Conservation (phyloP, 2,113 vertebrate species). For the Hippocampus mohnikei region DNA sequence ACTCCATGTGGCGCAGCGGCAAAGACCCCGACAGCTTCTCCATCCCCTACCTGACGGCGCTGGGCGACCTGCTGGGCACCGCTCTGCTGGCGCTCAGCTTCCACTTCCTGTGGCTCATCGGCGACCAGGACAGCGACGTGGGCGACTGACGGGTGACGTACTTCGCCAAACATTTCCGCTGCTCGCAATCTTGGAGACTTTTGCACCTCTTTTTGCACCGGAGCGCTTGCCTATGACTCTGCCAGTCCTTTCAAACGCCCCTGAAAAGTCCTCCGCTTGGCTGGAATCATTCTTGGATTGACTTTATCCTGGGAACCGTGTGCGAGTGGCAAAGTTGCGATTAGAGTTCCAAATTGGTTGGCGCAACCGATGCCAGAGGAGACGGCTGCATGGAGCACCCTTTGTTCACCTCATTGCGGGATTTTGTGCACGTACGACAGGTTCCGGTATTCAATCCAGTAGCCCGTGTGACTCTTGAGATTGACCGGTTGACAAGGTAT, state of each 20-base stretch:
- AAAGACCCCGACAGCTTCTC: conserved; percentile 97
- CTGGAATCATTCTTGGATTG: background rate
- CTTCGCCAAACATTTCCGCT: conserved; percentile 4
- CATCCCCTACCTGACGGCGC: conserved; percentile 92
- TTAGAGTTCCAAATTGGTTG: background rate
- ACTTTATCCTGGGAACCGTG: background rate
- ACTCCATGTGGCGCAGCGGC: conserved; percentile 91
- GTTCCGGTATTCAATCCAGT: conserved; percentile 21
- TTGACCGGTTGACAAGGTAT: conserved; percentile 30
- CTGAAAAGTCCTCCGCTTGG: background rate
- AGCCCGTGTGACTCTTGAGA: conserved; percentile 48
- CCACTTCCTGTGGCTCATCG: conserved; percentile 93
- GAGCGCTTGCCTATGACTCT: conserved; percentile 23
- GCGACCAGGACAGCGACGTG: conserved; percentile 92
- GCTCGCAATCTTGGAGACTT: conserved; percentile 9
- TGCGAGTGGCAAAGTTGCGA: background rate
- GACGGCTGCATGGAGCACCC: background rate
- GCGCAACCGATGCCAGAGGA: background rate
- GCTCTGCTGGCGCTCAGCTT: conserved; percentile 89
- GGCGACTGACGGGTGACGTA: conserved; percentile 76
- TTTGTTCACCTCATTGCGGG: background rate
- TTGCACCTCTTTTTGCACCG: conserved; percentile 29
- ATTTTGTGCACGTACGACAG: background rate
- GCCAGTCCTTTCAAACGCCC: background rate
- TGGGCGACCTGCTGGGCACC: conserved; percentile 93